phyloP scores from a whole-genome alignment of 2,797 vertebrate species.

The Coccyzus lansbergi region DNA sequence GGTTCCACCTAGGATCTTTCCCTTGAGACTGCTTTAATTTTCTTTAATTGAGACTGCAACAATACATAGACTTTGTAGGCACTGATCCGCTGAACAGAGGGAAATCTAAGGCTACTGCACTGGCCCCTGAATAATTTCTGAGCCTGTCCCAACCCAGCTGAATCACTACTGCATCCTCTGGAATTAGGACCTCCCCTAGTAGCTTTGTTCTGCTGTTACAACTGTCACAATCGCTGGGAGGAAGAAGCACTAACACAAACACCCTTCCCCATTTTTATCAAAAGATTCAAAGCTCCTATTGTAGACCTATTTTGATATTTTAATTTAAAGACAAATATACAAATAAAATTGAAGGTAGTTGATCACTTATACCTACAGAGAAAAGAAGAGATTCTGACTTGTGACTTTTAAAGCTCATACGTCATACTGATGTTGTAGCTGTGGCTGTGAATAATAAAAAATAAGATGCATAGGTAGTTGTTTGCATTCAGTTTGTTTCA shows the following conservation, averaged over 20 bases:
- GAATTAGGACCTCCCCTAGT: neutral
- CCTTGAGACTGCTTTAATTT: neutral
- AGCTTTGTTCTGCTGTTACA: neutral
- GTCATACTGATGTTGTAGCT: neutral
- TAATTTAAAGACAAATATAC: neutral
- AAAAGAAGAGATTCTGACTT: neutral
- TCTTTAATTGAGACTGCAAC: too few species aligned
- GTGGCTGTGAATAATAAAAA: neutral
- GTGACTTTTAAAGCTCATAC: neutral
- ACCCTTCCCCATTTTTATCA: neutral
- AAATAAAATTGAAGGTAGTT: neutral
- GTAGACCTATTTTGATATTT: neutral
- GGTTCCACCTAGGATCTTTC: neutral
- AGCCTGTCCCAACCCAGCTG: neutral
- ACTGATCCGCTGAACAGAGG: neutral
- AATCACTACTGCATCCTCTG: neutral
- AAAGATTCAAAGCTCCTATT: neutral
- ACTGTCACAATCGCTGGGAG: accelerated
- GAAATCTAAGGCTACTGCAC: neutral
- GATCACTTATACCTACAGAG: neutral
- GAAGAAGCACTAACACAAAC: neutral
- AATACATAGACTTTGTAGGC: neutral
- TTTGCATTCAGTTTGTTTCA: neutral
- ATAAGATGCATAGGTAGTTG: neutral
- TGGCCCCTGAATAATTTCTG: neutral